Evolutionary conservation across 2,888 invertebrate genomes (phyloP).

Genomic region (Drosophila sordidapex): DNA sequence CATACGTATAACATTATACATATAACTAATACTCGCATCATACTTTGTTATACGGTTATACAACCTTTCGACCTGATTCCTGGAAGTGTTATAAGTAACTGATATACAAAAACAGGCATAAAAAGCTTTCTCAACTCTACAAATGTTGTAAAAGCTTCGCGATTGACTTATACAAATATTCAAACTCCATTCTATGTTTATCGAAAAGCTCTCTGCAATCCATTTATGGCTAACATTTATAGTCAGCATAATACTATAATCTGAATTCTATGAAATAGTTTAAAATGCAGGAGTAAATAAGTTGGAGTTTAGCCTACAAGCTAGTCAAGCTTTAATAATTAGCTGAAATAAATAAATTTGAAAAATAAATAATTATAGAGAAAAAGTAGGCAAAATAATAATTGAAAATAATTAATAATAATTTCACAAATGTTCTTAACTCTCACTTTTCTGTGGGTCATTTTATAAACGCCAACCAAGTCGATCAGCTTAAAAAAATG

Average conservation of each 20-base stretch:
- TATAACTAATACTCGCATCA: background rate
- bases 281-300: background rate
- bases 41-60: background rate
- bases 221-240: background rate
- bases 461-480: background rate
- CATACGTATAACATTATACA: background rate
- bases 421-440: background rate
- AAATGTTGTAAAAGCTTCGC: background rate
- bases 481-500: background rate
- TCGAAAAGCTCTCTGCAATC: background rate
- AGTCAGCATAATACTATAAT: background rate
- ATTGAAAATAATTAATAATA: background rate
- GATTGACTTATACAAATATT: background rate
- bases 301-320: background rate
- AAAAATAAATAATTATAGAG: background rate
- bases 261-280: background rate
- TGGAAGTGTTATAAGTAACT: background rate
- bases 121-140: slow-evolving; percentile 3
- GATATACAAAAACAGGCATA: slow-evolving; percentile 17
- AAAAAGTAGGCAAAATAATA: background rate
- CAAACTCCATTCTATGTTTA: background rate
- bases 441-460: background rate
- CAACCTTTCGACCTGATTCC: background rate
- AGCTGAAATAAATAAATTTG: background rate
- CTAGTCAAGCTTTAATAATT: background rate